Evolutionary conservation across 2,113 vertebrate species (phyloP).

Genomic region (Serilophus lunatus): DNA sequence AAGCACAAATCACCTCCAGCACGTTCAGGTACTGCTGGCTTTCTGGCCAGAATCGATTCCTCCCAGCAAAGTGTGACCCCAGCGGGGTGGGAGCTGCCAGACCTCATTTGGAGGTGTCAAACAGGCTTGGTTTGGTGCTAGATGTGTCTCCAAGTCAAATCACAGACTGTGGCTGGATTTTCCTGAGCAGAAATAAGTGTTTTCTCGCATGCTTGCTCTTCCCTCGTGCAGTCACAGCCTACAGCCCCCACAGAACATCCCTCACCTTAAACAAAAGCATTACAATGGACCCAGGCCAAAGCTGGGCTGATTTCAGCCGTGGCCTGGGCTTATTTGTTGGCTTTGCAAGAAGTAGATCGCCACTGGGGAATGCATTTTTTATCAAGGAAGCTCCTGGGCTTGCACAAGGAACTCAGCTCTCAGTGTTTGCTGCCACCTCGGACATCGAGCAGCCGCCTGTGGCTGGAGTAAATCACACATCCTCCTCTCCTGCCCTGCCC

Average conservation of each 20-base stretch:
- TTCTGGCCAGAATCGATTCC: fast-evolving
- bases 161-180: background rate
- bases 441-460: background rate
- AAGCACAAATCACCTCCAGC: fast-evolving
- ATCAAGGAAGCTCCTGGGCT: background rate
- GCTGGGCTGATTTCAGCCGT: background rate
- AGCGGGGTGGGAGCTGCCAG: fast-evolving
- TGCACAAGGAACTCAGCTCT: background rate
- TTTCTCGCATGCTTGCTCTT: background rate
- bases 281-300: fast-evolving
- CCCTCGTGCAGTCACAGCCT: fast-evolving
- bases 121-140: background rate
- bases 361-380: background rate
- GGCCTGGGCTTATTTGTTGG: background rate
- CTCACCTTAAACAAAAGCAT: background rate
- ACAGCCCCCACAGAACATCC: background rate
- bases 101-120: background rate
- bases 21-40: fast-evolving
- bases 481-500: background rate
- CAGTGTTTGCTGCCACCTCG: background rate
- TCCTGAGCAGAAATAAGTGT: background rate
- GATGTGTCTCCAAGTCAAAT: background rate
- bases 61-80: background rate
- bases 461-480: background rate
- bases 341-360: background rate